A percentile compares a stretch with the other conserved stretches of the same genome.
Conservation (phyloP, 2,797 vertebrate species). For the Chaunax sp. region DNA sequence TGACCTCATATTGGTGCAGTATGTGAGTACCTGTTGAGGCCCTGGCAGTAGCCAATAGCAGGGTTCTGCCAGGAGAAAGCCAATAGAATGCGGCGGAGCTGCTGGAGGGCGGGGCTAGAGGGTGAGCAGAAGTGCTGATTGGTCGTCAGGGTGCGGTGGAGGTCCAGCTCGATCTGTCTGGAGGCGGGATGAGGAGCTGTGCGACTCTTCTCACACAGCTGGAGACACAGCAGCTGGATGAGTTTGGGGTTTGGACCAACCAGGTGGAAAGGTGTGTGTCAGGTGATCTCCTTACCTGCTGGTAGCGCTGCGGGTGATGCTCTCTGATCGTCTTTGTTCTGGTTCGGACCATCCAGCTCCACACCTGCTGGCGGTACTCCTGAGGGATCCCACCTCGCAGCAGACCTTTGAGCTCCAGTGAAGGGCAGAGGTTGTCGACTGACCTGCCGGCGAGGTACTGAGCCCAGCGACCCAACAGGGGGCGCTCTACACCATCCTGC, state of each 20-base stretch:
- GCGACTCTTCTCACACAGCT: conserved; percentile 85
- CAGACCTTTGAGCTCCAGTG: conserved; percentile 85
- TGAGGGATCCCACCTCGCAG: conserved; percentile 88
- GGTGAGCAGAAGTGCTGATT: conserved; percentile 92
- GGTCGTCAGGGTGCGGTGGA: conserved; percentile 92
- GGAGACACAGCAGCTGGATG: conserved; percentile 27
- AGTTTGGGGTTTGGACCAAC: not conserved
- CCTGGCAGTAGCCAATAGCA: conserved; percentile 92
- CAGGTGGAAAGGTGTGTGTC: not conserved
- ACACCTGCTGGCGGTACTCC: conserved; percentile 87
- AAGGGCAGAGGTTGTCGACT: conserved; percentile 78
- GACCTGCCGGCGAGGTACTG: conserved; percentile 81
- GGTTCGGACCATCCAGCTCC: conserved; percentile 87
- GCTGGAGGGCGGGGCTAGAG: conserved; percentile 86
- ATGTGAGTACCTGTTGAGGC: conserved; percentile 89
- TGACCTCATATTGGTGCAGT: not conserved
- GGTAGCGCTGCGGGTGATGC: conserved; percentile 81
- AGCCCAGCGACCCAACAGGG: conserved; percentile 87
- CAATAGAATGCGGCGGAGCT: conserved; percentile 89
- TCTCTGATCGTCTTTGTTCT: conserved; percentile 75
- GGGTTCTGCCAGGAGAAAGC: conserved; percentile 97
- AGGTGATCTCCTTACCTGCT: conserved; percentile 55
- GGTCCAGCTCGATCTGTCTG: conserved; percentile 95
- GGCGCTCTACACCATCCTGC: conserved; percentile 83
- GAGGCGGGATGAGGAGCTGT: conserved; percentile 84